Percentiles rank a stretch among this genome's conserved stretches.
These are phyloP conservation scores for Pseudorectes ferrugineus DNA, from an alignment of 2,113 vertebrate genomes.

Conservation along the genomic window DNA sequence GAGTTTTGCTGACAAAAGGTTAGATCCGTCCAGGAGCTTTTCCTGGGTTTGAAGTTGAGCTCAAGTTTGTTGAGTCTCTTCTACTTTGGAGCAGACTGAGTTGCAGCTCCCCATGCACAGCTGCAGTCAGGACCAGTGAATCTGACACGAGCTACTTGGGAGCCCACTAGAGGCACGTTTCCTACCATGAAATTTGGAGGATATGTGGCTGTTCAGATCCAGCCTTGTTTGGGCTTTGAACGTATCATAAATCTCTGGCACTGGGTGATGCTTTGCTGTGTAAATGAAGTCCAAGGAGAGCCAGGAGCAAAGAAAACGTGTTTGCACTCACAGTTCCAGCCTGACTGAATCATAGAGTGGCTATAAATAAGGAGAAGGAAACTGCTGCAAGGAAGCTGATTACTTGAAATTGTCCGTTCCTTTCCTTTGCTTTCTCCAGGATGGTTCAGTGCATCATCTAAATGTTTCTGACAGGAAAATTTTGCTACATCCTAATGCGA, in stretches of 20 bases:
- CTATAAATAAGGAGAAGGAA: constrained; percentile 56
- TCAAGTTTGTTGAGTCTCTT: background rate
- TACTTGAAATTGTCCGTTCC: constrained; percentile 29
- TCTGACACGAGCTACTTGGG: background rate
- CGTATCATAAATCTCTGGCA: background rate
- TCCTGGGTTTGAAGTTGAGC: background rate
- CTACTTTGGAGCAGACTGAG: background rate
- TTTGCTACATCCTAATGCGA: background rate
- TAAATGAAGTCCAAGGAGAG: constrained; percentile 45
- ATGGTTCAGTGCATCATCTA: constrained; percentile 8
- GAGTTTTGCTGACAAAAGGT: background rate
- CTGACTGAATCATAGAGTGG: constrained; percentile 15
- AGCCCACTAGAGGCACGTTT: background rate
- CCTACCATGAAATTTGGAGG: background rate
- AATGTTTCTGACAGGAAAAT: background rate
- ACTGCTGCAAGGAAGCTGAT: constrained; percentile 32
- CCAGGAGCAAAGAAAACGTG: constrained; percentile 24
- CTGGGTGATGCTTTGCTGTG: constrained; percentile 24
- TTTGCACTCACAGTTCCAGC: constrained; percentile 36
- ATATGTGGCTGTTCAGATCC: constrained; percentile 2
- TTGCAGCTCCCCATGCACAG: background rate
- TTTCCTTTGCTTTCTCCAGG: constrained; percentile 5
- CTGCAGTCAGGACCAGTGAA: background rate
- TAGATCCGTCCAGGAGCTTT: background rate
- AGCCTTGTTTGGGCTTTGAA: constrained; percentile 31